Conservation (phyloP, 2,113 vertebrate species). For the Ia io region DNA sequence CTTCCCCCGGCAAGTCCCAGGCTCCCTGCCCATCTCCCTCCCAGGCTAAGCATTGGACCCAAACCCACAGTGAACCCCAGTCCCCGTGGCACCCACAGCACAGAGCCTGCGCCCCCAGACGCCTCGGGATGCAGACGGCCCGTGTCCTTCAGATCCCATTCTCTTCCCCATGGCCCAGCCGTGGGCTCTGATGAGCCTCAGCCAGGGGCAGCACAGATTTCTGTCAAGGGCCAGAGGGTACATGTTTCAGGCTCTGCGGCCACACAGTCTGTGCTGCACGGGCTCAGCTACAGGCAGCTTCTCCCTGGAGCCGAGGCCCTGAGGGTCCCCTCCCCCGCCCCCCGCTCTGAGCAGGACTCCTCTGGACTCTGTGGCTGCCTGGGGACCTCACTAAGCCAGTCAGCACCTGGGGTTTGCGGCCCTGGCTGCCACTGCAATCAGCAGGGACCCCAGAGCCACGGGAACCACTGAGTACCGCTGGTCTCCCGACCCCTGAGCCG, state of each 20-base stretch:
- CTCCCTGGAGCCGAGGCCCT: not conserved
- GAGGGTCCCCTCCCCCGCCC: not conserved
- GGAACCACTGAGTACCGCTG: not conserved
- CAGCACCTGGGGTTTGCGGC: too few relatives aligned
- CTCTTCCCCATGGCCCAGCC: not conserved
- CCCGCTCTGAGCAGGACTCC: not conserved
- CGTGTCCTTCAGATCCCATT: not conserved
- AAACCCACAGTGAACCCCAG: too few relatives aligned
- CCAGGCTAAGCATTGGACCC: not conserved
- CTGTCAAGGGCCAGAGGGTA: not conserved
- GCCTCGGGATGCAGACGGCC: not conserved
- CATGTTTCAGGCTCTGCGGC: not conserved
- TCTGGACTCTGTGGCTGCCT: not conserved
- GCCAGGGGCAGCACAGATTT: not conserved
- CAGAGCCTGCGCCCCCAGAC: not conserved
- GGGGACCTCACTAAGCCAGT: not conserved
- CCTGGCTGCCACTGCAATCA: too few relatives aligned
- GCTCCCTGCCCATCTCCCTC: not conserved
- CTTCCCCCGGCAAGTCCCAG: not conserved
- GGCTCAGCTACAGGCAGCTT: not conserved
- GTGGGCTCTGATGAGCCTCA: not conserved
- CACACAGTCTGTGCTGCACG: accelerated
- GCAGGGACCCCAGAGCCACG: not conserved
- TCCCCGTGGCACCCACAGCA: not conserved
- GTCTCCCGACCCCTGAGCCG: not conserved